phyloP scores from a whole-genome alignment of 2,888 invertebrate species.

The Lithophane ornitopus region DNA sequence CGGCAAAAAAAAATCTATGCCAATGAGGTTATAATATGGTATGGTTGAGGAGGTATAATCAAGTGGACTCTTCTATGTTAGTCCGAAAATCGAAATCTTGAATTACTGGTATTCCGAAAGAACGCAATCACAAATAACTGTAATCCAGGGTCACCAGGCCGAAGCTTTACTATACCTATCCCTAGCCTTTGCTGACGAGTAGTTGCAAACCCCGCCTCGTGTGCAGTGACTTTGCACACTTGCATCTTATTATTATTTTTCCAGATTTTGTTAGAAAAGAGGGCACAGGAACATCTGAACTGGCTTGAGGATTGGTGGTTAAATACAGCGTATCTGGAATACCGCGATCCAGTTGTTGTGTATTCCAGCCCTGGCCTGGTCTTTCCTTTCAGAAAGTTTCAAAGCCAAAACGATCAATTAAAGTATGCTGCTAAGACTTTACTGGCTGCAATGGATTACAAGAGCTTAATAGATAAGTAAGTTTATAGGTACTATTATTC shows the following conservation, averaged over 20 bases:
- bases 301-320: slow-evolving; percentile 99
- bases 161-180: background rate
- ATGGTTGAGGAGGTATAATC: background rate
- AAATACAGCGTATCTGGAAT: slow-evolving; percentile 95
- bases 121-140: background rate
- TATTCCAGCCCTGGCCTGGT: slow-evolving; percentile 96
- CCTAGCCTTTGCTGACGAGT: background rate
- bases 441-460: slow-evolving; percentile 93
- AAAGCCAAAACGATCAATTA: slow-evolving; percentile 90
- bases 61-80: background rate
- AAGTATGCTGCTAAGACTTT: slow-evolving; percentile 94
- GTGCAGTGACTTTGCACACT: background rate
- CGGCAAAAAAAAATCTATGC: background rate
- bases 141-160: background rate
- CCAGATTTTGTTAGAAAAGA: slow-evolving; percentile 92
- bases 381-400: slow-evolving; percentile 93
- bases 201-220: background rate
- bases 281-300: slow-evolving; percentile 92
- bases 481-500: no score
- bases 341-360: slow-evolving; percentile 95
- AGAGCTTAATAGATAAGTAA: slow-evolving; percentile 93
- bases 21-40: background rate
- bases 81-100: background rate
- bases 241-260: slow-evolving; percentile 50
- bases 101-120: background rate